A percentile compares a stretch with the other conserved stretches of the same genome.
These are phyloP conservation scores for Psittacula echo DNA, from an alignment of 2,797 vertebrate species.

Conservation along the genomic window DNA sequence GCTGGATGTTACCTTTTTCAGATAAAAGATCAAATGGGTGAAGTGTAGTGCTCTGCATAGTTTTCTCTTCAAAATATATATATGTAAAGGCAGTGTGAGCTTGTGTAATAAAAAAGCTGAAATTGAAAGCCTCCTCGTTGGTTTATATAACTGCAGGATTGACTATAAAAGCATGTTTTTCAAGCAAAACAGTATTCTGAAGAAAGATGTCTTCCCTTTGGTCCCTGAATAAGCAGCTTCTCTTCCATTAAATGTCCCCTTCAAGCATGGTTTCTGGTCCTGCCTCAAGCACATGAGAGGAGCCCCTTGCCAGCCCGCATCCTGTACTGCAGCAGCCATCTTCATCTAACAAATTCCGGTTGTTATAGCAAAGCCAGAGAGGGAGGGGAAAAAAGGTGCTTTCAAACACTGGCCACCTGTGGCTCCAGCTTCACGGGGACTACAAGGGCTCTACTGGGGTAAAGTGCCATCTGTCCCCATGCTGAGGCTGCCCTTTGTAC, in stretches of 20 bases:
- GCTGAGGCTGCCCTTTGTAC: neutral
- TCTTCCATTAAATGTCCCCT: constrained; percentile 14
- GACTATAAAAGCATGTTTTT: constrained; percentile 39
- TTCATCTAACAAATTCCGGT: neutral
- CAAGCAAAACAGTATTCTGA: neutral
- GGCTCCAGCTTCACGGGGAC: neutral
- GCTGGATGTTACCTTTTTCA: neutral
- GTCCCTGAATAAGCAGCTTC: neutral
- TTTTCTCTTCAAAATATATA: neutral
- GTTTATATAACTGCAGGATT: neutral
- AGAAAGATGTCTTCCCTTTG: neutral
- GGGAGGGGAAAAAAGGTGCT: neutral
- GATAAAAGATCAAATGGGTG: neutral
- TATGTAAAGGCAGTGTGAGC: neutral
- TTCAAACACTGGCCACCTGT: constrained; percentile 8
- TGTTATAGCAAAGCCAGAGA: neutral
- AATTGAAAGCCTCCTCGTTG: neutral
- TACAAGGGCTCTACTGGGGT: constrained; percentile 27
- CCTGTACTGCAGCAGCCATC: neutral
- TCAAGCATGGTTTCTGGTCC: neutral
- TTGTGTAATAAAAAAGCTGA: neutral
- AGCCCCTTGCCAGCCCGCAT: neutral
- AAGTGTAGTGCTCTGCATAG: neutral
- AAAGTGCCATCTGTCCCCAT: neutral
- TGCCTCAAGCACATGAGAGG: constrained; percentile 14